Base-by-base conservation (phyloP, 2,888 invertebrate species). In the Lysandra bellargus region DNA sequence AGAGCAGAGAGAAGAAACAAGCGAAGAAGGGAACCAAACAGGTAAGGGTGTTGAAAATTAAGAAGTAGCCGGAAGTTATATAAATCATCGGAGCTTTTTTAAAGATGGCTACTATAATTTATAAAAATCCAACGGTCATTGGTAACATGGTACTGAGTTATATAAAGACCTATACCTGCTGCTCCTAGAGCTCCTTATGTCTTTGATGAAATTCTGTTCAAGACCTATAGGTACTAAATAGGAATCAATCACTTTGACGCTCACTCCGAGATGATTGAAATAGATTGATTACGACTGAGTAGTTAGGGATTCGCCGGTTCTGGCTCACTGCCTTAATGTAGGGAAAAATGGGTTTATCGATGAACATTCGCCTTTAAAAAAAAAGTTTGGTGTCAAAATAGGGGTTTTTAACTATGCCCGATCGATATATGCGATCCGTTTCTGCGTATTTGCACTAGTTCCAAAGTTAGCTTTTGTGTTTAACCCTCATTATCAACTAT, bases 1-100 rank as follows among this genome's bases (percentile, higher is more conserved):
- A 97, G 87, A 96, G 95, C 79, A 95, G 97, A 40, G 97, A 97
- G 84, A 97, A 97, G 91, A 97, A 97, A 88, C 95, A 96, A n/a
- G 93, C 93, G 0, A 94, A 93, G 84, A 93, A 93, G 81, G 88
- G 88, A 74, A 87, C 86, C 0, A 92, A 92, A 80, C 91, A 89
- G 89, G 92, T 92, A 82, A 81, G 80, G 49, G 72, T 30, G 14
- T 69, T 49, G 14, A 2, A n/a, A 6, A 61, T 23, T 3, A 57
- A 57, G 4, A 57, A 57, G 14, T 12, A 60, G n/a, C 40, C 5
- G 40, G 5, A 2, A 60, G 60, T 14, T n/a, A n/a, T 60, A 12
- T 2, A 60, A 60, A n/a, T n/a, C 4, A 60, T n/a, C 2, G 60
- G n/a, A 60, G 60, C 7, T 17, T 60, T n/a, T 49, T 49, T 9